Base-by-base conservation (phyloP, 2,113 vertebrate genomes). In the Epinephelus fuscoguttatus region DNA sequence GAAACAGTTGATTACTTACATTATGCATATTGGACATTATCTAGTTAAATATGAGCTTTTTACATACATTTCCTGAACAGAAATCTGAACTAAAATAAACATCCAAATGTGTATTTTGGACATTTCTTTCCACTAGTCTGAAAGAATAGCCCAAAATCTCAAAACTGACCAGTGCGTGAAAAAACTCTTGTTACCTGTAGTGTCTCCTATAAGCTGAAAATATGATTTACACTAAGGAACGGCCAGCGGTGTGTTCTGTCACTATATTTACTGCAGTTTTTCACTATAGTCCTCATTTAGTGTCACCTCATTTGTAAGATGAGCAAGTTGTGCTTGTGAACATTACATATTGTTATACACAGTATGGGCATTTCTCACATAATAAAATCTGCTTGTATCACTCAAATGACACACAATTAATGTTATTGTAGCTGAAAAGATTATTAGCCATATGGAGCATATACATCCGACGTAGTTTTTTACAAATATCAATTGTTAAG, bases 201-300 rank as follows among this genome's bases (percentile, higher is more conserved):
- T 12, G 42, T 45, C 42, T 45, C 42, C 42, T 8, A 14, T 6
- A 52, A 30, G 1, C 19, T 23, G 19, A 70, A 67, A 59, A 17
- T 33, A 8, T 40, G 3, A 57, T 71, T 53, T 9, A 33, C 4
- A 0, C 0, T 52, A n/a, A 8, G 27, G 67, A 49, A 25, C 68
- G 56, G 50, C 49, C 57, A 78, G 7, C 49, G 27, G 45, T 76
- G 75, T 77, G 83, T 70, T 59, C 75, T 76, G 76, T 83, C 80
- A 76, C 68, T 80, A 67, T 85, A 80, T 69, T 70, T 75, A 64
- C 45, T 75, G 45, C 68, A 49, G 40, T 45, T 72, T 77, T 67
- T 30, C 62, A 55, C 59, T 55, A 17, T 70, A 50, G 66, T 49
- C 47, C 53, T 72, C 9, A 69, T 62, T 63, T 15, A 12, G 13